Percentiles rank a stretch among this genome's conserved stretches.
Evolutionary conservation across 2,113 vertebrate species (phyloP).

Genomic region (Scalopus aquaticus): DNA sequence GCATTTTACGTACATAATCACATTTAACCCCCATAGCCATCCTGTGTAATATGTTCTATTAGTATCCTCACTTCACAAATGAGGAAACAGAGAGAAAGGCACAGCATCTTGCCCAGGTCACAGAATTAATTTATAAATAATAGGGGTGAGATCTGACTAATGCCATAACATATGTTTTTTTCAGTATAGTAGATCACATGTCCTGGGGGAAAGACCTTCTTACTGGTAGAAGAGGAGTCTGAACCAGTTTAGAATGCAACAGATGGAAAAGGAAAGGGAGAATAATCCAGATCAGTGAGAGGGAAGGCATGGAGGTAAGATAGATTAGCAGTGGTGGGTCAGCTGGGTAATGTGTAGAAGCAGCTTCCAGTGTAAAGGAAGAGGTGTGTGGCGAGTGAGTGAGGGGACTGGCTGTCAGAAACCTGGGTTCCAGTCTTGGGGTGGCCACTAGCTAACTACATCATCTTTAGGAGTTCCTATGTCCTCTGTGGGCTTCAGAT

Average conservation of each 20-base stretch:
- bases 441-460: background rate
- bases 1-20: background rate
- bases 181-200: background rate
- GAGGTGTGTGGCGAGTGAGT: background rate
- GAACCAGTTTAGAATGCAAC: background rate
- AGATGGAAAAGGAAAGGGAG: background rate
- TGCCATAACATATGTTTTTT: background rate
- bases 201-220: slow-evolving; percentile 9
- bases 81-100: background rate
- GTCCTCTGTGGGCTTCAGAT: background rate
- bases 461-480: background rate
- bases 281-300: background rate
- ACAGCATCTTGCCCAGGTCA: background rate
- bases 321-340: background rate
- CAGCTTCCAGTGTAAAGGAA: background rate
- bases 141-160: background rate
- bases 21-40: background rate
- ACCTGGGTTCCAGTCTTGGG: background rate
- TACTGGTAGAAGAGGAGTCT: background rate
- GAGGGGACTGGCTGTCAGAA: background rate
- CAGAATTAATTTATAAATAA: background rate
- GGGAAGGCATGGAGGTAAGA: background rate
- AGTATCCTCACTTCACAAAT: background rate
- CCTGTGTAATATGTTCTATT: background rate
- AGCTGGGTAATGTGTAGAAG: background rate